Base-by-base conservation (phyloP, 2,888 invertebrate genomes). In the Meta bourneti region DNA sequence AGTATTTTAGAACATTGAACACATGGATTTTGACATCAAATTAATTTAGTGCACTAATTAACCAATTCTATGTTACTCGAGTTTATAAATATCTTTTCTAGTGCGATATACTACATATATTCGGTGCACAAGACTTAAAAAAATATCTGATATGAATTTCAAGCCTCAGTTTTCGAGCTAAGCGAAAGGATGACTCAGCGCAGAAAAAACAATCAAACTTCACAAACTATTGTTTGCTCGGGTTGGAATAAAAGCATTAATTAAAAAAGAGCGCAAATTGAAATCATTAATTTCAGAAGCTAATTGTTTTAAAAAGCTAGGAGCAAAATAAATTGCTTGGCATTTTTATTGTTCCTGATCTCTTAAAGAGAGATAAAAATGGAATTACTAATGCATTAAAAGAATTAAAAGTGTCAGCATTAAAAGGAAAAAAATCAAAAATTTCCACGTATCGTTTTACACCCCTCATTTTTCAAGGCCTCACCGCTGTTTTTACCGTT, bases 331-430 rank as follows among this genome's bases (percentile, higher is more conserved):
- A 72, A 74, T 52, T 13, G 52, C 51, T 72, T 51, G 9, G 51
- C 7, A 83, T 74, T 83, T 61, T 74, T 83, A 72, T 20, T 52
- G 0, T 72, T 11, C 51, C n/a, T 72, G 51, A 19, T 83, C 72
- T 20, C 52, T 54, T 13, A 72, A 69, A 75, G 34, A 13, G 61
- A 61, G 70, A 70, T 48, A 70, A 70, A 83, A 83, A 72, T 20
- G 51, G 19, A 72, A 72, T 83, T 83, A 74, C 52, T 48, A 83
- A 72, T 20, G 72, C 48, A 16, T 83, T 82, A 51, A 54, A 52
- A 52, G 52, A 34, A 72, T 83, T 19, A 52, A 83, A 74, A 34
- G 83, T 54, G 74, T 74, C 83, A 83, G 83, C 83, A 20, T 81
- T 69, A 34, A 19, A 83, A 74, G 16, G 6, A 83, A 54, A 83